Conservation (phyloP, 2,113 vertebrate genomes). For the Larimichthys polyactis region DNA sequence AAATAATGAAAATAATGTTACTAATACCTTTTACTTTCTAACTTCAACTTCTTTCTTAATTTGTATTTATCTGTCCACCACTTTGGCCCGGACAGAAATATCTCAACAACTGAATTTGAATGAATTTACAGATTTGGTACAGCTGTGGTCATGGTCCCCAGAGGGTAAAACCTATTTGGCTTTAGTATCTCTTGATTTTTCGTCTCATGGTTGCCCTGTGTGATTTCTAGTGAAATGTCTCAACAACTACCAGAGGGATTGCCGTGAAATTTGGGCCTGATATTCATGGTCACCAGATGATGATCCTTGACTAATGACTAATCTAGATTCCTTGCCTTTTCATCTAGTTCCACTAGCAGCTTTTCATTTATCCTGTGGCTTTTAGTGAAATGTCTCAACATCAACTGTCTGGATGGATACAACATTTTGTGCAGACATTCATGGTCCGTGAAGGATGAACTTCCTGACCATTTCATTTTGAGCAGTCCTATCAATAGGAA, state of each 20-base stretch:
- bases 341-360: neutral
- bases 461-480: neutral
- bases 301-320: neutral
- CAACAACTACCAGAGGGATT: neutral
- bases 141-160: neutral
- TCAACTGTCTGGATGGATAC: too few relatives aligned
- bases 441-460: neutral
- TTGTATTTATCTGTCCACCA: neutral
- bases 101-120: neutral
- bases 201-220: neutral
- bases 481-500: too few relatives aligned
- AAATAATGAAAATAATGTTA: constrained; percentile 8
- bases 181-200: neutral
- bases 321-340: neutral
- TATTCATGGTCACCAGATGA: neutral
- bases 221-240: neutral
- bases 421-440: neutral
- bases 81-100: neutral
- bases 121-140: too few relatives aligned
- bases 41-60: neutral
- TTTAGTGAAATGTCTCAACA: too few relatives aligned
- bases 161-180: neutral
- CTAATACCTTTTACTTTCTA: neutral
- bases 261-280: neutral
- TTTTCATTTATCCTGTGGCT: neutral